These are phyloP conservation scores for Phenganax marumi DNA, from an alignment of 92 coral and sea anemone species.

Conservation along the genomic window DNA sequence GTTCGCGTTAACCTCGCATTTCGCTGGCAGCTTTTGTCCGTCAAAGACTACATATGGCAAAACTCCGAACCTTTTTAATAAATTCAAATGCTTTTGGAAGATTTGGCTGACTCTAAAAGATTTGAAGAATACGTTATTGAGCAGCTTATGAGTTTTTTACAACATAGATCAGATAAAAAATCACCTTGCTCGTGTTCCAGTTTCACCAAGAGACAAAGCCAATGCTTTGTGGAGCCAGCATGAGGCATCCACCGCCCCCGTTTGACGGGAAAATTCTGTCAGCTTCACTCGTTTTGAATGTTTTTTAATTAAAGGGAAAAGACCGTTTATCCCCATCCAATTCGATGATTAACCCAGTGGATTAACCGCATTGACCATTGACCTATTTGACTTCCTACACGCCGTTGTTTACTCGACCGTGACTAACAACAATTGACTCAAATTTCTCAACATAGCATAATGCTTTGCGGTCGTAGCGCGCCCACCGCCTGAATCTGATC, in stretches of 20 bases:
- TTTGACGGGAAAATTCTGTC: not conserved
- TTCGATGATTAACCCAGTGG: too few relatives aligned
- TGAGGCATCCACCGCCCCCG: not conserved
- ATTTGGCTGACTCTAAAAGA: not conserved
- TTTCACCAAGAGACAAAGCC: not conserved
- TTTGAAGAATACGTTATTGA: too few relatives aligned
- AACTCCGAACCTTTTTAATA: not conserved
- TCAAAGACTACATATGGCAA: not conserved
- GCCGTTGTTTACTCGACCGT: too few relatives aligned
- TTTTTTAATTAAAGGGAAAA: not conserved
- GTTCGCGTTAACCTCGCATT: not conserved
- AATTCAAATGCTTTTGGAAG: not conserved
- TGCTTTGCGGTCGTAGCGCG: too few relatives aligned
- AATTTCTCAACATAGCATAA: too few relatives aligned
- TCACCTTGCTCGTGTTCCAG: not conserved
- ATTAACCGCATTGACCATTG: too few relatives aligned
- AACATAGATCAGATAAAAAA: not conserved
- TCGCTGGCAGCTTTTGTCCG: not conserved
- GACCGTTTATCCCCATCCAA: not conserved
- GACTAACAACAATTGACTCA: too few relatives aligned
- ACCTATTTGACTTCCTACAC: too few relatives aligned
- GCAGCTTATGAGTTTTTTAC: not conserved
- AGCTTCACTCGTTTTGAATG: not conserved
- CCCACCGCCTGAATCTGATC: too few relatives aligned
- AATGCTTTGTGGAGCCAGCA: constrained; percentile 8